Evolutionary conservation across 37 sponge, comb jelly and placozoan species (phyloP).

Genomic region (Theonella swinhoei): DNA sequence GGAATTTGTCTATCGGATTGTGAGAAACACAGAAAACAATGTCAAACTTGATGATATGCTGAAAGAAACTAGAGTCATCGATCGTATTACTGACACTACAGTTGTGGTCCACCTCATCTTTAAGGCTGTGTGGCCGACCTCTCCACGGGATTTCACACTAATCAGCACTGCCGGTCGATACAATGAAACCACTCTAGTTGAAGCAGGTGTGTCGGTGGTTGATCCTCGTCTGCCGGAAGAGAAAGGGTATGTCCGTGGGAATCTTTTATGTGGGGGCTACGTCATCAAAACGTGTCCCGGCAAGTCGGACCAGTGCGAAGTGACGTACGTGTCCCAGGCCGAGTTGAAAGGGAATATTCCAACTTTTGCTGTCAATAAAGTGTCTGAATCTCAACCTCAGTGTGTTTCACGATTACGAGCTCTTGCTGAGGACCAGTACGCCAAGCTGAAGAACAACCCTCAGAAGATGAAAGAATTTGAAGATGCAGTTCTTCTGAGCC

Average conservation of each 20-base stretch:
- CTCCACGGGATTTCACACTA: conserved; percentile 66
- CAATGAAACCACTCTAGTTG: conserved; percentile 35
- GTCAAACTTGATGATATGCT: conserved; percentile 58
- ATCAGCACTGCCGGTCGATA: conserved; percentile 33
- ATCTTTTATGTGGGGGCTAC: conserved; percentile 69
- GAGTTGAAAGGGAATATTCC: conserved; percentile 85
- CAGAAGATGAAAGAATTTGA: conserved; percentile 33
- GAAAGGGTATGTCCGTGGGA: conserved; percentile 69
- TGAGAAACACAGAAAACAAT: conserved; percentile 20
- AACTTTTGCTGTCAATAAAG: conserved; percentile 70
- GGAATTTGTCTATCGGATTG: conserved; percentile 51
- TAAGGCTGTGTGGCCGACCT: conserved; percentile 78
- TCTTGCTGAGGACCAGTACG: conserved; percentile 49
- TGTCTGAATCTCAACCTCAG: conserved; percentile 66
- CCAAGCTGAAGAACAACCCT: conserved; percentile 3
- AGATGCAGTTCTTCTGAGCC: conserved; percentile 11
- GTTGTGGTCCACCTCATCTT: conserved; percentile 52
- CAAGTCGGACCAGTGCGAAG: conserved; percentile 27
- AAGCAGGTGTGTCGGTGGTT: conserved; percentile 48
- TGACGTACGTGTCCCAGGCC: conserved; percentile 69
- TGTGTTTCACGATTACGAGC: conserved; percentile 64
- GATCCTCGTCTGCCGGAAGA: conserved; percentile 58
- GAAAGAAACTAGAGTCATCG: conserved; percentile 43
- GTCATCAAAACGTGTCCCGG: conserved; percentile 37
- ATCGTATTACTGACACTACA: conserved; percentile 20